phyloP scores from a whole-genome alignment of 2,888 invertebrate species.

The Eremobia ochroleuca region DNA sequence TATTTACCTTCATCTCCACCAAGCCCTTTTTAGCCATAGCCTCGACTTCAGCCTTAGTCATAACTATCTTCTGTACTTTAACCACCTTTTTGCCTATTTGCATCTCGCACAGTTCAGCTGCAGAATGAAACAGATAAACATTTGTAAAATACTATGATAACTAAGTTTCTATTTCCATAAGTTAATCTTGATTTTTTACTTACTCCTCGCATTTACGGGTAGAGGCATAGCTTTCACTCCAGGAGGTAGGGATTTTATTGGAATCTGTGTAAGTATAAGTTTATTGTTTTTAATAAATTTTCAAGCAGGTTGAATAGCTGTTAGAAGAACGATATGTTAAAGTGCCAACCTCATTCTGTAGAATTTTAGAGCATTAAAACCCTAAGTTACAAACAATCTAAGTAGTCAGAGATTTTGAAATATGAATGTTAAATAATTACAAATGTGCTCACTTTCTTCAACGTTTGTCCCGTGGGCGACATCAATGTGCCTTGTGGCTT shows the following conservation, averaged over 20 bases:
- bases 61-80: conserved; percentile 92
- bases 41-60: conserved; percentile 93
- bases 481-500: conserved; percentile 71
- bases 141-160: background rate
- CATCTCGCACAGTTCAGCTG: conserved; percentile 87
- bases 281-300: background rate
- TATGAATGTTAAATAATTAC: background rate
- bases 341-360: background rate
- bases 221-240: conserved; percentile 86
- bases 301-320: background rate
- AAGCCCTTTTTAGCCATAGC: conserved; percentile 93
- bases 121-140: conserved; percentile 34
- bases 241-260: conserved; percentile 84
- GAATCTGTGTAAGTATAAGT: conserved; percentile 74
- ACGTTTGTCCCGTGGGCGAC: conserved; percentile 84
- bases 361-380: background rate
- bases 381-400: background rate
- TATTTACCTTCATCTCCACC: conserved; percentile 90
- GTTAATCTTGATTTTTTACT: conserved; percentile 61
- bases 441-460: conserved; percentile 82
- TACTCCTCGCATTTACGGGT: conserved; percentile 80
- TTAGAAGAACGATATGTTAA: background rate
- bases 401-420: background rate
- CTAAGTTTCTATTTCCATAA: background rate
- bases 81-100: conserved; percentile 92